These are phyloP conservation scores for Athetis lepigone DNA, from an alignment of 2,888 invertebrate species.

Conservation along the genomic window DNA sequence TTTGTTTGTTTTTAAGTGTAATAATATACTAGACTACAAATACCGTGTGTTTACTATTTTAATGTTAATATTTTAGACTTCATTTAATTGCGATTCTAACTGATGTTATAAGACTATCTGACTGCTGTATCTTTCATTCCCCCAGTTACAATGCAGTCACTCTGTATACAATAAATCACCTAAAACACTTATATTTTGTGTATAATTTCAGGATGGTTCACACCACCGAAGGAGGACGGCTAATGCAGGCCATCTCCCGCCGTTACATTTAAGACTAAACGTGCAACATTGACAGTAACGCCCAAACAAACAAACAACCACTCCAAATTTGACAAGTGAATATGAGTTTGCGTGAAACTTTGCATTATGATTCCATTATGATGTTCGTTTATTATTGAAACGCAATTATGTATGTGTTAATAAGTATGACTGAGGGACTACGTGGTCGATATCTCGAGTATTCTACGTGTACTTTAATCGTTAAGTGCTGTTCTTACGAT, in stretches of 20 bases:
- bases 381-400: conserved; percentile 69
- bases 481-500: conserved; percentile 86
- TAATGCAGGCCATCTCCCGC: conserved; percentile 87
- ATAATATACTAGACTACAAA: too few species aligned
- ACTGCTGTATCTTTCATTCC: too few species aligned
- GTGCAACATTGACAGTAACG: conserved; percentile 81
- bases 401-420: conserved; percentile 72
- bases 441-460: conserved; percentile 74
- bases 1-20: too few species aligned
- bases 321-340: conserved; percentile 79
- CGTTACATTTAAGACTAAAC: conserved; percentile 81
- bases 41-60: too few species aligned
- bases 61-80: too few species aligned
- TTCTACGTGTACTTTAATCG: conserved; percentile 80
- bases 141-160: not conserved
- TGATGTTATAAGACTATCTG: too few species aligned
- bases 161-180: conserved; percentile 5
- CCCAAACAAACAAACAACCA: conserved; percentile 75
- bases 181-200: conserved; percentile 20
- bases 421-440: conserved; percentile 75
- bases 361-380: conserved; percentile 74
- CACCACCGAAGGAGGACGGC: conserved; percentile 97
- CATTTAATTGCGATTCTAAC: too few species aligned
- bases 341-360: conserved; percentile 73
- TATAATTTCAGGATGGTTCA: conserved; percentile 94